Conservation (phyloP, 2,888 invertebrate genomes). For the Brachypalpus laphriformis region DNA sequence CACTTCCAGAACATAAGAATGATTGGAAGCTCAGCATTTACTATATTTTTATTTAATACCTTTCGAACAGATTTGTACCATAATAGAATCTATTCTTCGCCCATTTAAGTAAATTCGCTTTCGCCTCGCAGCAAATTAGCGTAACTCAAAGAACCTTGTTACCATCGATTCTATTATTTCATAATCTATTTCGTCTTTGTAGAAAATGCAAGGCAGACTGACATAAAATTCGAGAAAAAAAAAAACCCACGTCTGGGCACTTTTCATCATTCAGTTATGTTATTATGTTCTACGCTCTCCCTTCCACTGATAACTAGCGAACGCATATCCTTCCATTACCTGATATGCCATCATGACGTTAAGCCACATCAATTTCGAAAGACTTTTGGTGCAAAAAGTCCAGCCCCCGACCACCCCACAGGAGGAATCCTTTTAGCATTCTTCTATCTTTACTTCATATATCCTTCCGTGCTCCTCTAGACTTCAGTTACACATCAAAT, state of each 20-base stretch:
- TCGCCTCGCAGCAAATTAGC: background rate
- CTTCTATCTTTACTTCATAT: slow-evolving; percentile 58
- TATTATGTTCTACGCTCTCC: slow-evolving; percentile 40
- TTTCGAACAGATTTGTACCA: background rate
- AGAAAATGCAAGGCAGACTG: slow-evolving; percentile 1
- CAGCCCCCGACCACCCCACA: slow-evolving; percentile 35
- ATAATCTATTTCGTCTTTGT: slow-evolving; percentile 6
- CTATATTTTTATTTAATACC: background rate
- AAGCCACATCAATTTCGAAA: slow-evolving; percentile 69
- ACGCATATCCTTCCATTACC: slow-evolving; percentile 69
- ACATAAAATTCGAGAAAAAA: background rate
- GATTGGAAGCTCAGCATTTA: no score
- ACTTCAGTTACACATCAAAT: slow-evolving; percentile 35
- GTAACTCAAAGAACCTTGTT: background rate
- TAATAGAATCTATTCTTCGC: no score
- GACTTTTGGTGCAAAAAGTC: slow-evolving; percentile 63
- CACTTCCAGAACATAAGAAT: no score
- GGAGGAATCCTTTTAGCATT: slow-evolving; percentile 63
- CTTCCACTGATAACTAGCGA: slow-evolving; percentile 45
- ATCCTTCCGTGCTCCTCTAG: slow-evolving; percentile 48
- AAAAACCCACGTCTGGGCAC: slow-evolving; percentile 46
- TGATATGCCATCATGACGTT: slow-evolving; percentile 66
- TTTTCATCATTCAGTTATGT: slow-evolving; percentile 52
- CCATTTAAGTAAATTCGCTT: background rate
- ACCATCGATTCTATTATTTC: slow-evolving; percentile 16